Conservation (phyloP, 2,113 vertebrate species). For the Cricetomys ansorgei region DNA sequence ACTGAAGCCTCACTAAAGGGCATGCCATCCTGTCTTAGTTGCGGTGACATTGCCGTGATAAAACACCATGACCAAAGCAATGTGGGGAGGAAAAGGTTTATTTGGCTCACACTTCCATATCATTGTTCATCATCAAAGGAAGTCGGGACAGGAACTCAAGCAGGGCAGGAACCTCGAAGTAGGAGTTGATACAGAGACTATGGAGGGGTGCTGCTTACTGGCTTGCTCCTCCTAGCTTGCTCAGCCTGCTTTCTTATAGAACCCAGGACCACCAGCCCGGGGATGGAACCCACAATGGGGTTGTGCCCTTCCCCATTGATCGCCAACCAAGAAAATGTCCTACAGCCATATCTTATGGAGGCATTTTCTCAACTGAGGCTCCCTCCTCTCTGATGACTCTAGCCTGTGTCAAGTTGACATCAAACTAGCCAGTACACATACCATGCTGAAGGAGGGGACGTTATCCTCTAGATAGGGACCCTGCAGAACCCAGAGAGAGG, state of each 20-base stretch:
- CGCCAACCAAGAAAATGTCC: background rate
- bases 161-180: background rate
- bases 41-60: background rate
- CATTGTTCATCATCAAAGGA: background rate
- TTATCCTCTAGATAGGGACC: background rate
- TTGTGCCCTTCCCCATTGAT: background rate
- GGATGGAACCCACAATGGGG: background rate
- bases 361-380: background rate
- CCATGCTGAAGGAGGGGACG: background rate
- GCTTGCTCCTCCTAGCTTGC: background rate
- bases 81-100: background rate
- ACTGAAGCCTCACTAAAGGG: background rate
- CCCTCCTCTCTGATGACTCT: background rate
- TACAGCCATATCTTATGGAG: background rate
- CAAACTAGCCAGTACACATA: background rate
- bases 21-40: background rate
- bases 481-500: background rate
- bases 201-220: background rate
- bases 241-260: background rate
- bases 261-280: background rate
- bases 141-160: background rate
- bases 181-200: background rate
- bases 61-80: background rate
- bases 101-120: background rate
- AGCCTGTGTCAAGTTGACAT: background rate